Evolutionary conservation across 2,888 invertebrate genomes (phyloP).

Genomic region (Latrodectus elegans): DNA sequence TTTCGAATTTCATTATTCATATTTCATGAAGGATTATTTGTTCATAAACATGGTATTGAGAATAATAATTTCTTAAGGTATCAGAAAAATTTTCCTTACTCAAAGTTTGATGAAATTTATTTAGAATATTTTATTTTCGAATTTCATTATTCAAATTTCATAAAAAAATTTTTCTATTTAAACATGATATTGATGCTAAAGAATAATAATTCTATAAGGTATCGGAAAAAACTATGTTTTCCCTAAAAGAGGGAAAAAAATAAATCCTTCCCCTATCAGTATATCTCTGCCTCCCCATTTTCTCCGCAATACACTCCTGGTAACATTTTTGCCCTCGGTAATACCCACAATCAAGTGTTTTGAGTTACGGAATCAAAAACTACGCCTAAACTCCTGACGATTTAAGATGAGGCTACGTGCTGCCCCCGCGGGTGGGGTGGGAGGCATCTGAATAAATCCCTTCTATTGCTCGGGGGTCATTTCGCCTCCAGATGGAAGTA

Average conservation of each 20-base stretch:
- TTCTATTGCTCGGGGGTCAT: conserved; percentile 49
- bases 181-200: too few species aligned
- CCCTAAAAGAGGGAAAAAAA: neutral
- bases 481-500: conserved; percentile 41
- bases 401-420: conserved; percentile 60
- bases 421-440: conserved; percentile 3
- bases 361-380: conserved; percentile 46
- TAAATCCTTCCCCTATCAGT: neutral
- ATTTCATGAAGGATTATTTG: too few species aligned
- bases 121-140: too few species aligned
- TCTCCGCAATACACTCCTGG: neutral
- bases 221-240: too few species aligned
- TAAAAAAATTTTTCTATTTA: too few species aligned
- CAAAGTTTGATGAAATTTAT: too few species aligned
- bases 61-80: too few species aligned
- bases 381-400: conserved; percentile 37
- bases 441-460: conserved; percentile 26
- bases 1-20: too few species aligned
- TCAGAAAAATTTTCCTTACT: too few species aligned
- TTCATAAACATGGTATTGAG: too few species aligned
- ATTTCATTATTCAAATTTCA: too few species aligned
- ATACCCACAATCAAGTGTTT: conserved; percentile 43
- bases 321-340: conserved; percentile 22
- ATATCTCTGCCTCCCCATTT: neutral
- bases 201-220: too few species aligned